Base-by-base conservation (phyloP, 53 echinoderm and acorn worm species). In the Patiria pectinifera region DNA sequence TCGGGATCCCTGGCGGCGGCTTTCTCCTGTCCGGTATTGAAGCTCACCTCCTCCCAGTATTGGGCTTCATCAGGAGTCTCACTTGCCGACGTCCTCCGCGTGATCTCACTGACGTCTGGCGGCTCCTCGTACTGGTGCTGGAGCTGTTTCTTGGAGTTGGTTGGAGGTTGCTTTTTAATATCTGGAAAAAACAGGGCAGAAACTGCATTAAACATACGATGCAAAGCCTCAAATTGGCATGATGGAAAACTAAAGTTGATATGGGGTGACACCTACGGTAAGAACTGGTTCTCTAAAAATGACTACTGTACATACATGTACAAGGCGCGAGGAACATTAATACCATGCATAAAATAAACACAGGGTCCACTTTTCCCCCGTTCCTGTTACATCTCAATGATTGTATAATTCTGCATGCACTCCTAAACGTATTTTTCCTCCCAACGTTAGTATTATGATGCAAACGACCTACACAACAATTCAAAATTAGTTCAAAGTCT, bases 101-200 rank as follows among this genome's bases (percentile, higher is more conserved):
- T 13, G 6, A 91, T 59, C 59, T 86, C 87, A 19, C 82, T 81
- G 45, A 76, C 45, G 13, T 86, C 92, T 7, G 95, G 97, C 0
- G 95, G 94, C 69, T 95, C 95, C 85, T 95, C 94, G 66, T 97
- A 95, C 70, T 93, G 93, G 88, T 95, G 95, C 21, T 94, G 92
- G 70, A 76, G 76, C 21, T 77, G 85, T 62, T 62, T 92, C 24
- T 91, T 83, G 77, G 92, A 47, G 76, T 72, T 91, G 62, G 62
- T 44, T 6, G 46, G 48, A 4, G 43, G 61, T 72, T 92, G 86
- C 72, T 45, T 49, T 48, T 62, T 46, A 26, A 92, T 79, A 47
- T 92, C 92, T 92, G 80, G 19, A 85, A 79, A 15, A 13, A 59
- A 82, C 18, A 45, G 6, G 48, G 4, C 26, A 16, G 66, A 66